Evolutionary conservation across 1,140 invertebrate species (phyloP), one percentile per base, ranked within the genome.

Genomic region (Epicauta chinensis): DNA sequence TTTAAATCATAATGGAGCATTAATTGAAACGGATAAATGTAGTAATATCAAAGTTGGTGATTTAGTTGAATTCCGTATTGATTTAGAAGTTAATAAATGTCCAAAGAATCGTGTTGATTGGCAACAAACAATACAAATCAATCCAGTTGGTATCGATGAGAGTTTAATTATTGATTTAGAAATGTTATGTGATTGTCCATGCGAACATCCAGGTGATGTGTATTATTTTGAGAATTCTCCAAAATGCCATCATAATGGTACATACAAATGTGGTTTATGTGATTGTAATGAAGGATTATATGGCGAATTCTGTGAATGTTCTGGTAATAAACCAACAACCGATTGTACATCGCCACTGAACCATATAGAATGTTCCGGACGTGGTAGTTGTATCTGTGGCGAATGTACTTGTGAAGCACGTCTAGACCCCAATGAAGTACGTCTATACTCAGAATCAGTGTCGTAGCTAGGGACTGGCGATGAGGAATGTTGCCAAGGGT

Each of bases 21-120:
- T 63, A 48, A 71, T 80, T 10, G 79, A 86, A 65, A 91, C 87
- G 1, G 87, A 83, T 51, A 90, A 88, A 72, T 97, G 94, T 67
- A 85, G 89, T 51, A 89, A 87, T 34, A 64, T 75, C 12, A 74
- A 79, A 23, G 80, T 85, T 49, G 82, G 82, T 34, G 73, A 78
- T 52, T 52, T 68, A 16, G 68, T 77, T 11, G 66, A 71, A 38
- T 77, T 74, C 55, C 72, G 61, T 31, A 65, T 73, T 34, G 47
- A 74, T 39, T 65, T 77, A 11, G 71, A 75, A 66, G 73, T 75
- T 2, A 62, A 67, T 1, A 63, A 74, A 59, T 87, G 80, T 68
- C 81, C 77, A 7, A 62, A 67, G 23, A 74, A 87, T 65, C 72
- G 69, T 7, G 70, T 66, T 13, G 76, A 87, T 49, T 85, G 81